Evolutionary conservation across 2,797 vertebrate species (phyloP).

Genomic region (Megaceryle alcyon): DNA sequence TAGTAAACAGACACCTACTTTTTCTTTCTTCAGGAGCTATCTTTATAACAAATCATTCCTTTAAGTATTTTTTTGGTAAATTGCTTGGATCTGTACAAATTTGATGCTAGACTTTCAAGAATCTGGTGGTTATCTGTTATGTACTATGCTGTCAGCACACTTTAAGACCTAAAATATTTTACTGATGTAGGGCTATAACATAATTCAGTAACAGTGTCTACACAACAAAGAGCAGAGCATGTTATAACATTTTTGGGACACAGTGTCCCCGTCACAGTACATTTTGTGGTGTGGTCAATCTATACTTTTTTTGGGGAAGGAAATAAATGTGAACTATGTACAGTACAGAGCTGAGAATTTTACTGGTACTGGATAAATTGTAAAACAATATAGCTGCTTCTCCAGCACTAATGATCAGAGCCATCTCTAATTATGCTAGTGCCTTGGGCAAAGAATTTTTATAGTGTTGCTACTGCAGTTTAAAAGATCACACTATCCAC

Average conservation of each 20-base stretch:
- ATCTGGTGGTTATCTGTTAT: slow-evolving; percentile 33
- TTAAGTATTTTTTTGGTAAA: neutral
- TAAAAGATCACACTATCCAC: neutral
- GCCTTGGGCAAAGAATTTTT: slow-evolving; percentile 42
- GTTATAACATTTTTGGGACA: slow-evolving; percentile 1
- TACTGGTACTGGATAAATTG: slow-evolving; percentile 52
- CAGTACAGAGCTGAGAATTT: slow-evolving; percentile 22
- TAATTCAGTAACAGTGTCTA: neutral
- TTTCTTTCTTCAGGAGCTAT: neutral
- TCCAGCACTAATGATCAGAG: slow-evolving; percentile 41
- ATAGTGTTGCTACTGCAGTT: neutral
- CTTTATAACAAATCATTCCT: neutral
- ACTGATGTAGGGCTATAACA: neutral
- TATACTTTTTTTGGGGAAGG: slow-evolving; percentile 45
- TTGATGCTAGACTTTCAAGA: neutral
- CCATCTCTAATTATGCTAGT: slow-evolving; percentile 8
- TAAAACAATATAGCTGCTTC: slow-evolving; percentile 59
- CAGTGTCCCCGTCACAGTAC: slow-evolving; percentile 5
- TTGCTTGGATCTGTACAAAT: neutral
- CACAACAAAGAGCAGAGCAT: neutral
- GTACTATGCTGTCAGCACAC: slow-evolving; percentile 10
- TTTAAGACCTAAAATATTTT: slow-evolving; percentile 23
- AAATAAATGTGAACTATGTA: slow-evolving; percentile 29
- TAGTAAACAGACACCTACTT: neutral
- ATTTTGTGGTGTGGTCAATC: slow-evolving; percentile 33